Evolutionary conservation across 2,797 vertebrate genomes (phyloP).

Genomic region (Picus viridis): DNA sequence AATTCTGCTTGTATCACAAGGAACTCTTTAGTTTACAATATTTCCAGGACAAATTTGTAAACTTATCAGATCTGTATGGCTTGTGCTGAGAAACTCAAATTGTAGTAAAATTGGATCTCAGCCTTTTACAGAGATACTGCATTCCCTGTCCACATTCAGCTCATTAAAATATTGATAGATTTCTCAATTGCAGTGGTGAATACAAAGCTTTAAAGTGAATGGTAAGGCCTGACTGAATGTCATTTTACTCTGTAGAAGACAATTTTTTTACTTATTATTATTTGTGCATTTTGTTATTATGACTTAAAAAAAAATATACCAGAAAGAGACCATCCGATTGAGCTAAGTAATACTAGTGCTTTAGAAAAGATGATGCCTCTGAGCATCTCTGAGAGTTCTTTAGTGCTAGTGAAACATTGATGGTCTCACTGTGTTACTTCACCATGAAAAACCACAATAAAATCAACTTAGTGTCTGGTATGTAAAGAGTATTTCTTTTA

Average conservation of each 20-base stretch:
- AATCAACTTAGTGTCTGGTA: background rate
- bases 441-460: background rate
- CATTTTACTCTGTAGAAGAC: background rate
- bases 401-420: background rate
- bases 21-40: background rate
- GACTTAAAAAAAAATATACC: background rate
- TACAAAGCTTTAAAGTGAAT: background rate
- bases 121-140: background rate
- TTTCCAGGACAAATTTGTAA: background rate
- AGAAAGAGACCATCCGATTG: background rate
- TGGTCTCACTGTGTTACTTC: background rate
- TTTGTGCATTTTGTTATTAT: background rate
- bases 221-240: background rate
- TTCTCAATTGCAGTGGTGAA: background rate
- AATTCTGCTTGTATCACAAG: background rate
- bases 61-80: background rate
- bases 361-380: background rate
- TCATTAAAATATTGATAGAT: background rate
- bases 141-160: rapidly evolving
- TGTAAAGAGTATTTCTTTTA: conserved; percentile 9
- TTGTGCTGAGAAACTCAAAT: background rate
- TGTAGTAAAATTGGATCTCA: background rate
- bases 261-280: background rate
- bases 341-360: background rate
- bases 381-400: background rate